Conservation (phyloP, 1,140 invertebrate species). For the Bombus polaris region DNA sequence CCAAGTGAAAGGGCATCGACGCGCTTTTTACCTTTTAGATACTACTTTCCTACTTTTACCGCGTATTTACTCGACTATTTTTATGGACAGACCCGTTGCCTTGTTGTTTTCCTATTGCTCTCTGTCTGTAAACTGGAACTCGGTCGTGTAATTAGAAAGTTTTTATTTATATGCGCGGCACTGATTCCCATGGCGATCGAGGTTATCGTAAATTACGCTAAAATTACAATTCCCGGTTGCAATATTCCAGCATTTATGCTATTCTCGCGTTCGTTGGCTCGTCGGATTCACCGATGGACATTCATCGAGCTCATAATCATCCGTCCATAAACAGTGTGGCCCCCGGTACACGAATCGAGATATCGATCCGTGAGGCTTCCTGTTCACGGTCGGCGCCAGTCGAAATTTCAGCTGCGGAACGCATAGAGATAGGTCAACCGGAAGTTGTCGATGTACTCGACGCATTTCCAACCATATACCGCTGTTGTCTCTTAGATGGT, state of each 20-base stretch:
- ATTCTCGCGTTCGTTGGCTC: constrained; percentile 8
- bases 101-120: background rate
- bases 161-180: background rate
- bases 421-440: constrained; percentile 29
- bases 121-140: too few species aligned
- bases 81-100: background rate
- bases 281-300: constrained; percentile 35
- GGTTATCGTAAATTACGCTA: constrained; percentile 27
- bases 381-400: constrained; percentile 4
- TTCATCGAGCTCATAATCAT: constrained; percentile 50
- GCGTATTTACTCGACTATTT: background rate
- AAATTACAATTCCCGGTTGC: constrained; percentile 17
- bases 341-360: constrained; percentile 32
- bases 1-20: constrained; percentile 18
- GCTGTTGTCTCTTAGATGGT: constrained; percentile 8
- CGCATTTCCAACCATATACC: background rate
- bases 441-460: constrained; percentile 40
- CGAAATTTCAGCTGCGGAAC: constrained; percentile 30
- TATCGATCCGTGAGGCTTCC: constrained; percentile 38
- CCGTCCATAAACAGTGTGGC: constrained; percentile 41
- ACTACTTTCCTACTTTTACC: background rate
- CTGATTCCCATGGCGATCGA: background rate
- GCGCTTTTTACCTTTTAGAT: background rate
- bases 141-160: background rate
- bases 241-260: constrained; percentile 25